Evolutionary conservation across 2,797 vertebrate genomes (phyloP), one percentile per base, ranked within the genome.

Genomic region (Pempheris klunzingeri): DNA sequence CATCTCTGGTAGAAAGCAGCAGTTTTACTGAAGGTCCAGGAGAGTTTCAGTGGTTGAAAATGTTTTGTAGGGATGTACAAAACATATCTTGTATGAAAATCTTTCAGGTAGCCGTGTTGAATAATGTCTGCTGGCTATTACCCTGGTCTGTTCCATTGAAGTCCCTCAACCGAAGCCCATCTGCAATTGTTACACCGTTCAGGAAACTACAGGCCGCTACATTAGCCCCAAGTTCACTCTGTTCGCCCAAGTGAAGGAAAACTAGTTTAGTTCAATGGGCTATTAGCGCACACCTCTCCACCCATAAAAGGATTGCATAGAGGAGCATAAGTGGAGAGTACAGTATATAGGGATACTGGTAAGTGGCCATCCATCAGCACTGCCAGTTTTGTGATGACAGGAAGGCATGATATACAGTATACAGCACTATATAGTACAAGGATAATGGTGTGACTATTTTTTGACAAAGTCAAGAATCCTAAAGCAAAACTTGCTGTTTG

Each of bases 231-330:
- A 74, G 74, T 83, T 87, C 65, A 50, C 74, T 67, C 47, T 4
- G 36, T 24, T 71, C 41, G 69, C 69, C 62, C 26, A 64, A 71
- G 63, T 52, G 61, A 79, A 81, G 74, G 47, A 60, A 80, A 87
- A 90, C 83, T 72, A 85, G 86, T 81, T 71, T 74, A 83, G 61
- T 74, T 81, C 71, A 74, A 82, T 75, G 80, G 68, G 66, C 77
- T 86, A 78, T 87, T 84, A 87, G 81, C 77, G 46, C 64, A 50
- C 60, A 75, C 74, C 85, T 88, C 79, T 70, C 52, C 34, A 60
- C 71, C 54, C 80, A 81, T 87, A 63, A 84, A 85, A 81, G 76
- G 76, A 64, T 39, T 70, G 76, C 71, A 66, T 15, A 59, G 66
- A 63, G 57, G 46, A 84, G 59, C 66, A 18, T 64, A 69, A 83